Percentiles rank a stretch among this genome's conserved stretches.
These are phyloP conservation scores for Erythrolamprus reginae DNA, from an alignment of 2,113 vertebrate species.

Conservation along the genomic window DNA sequence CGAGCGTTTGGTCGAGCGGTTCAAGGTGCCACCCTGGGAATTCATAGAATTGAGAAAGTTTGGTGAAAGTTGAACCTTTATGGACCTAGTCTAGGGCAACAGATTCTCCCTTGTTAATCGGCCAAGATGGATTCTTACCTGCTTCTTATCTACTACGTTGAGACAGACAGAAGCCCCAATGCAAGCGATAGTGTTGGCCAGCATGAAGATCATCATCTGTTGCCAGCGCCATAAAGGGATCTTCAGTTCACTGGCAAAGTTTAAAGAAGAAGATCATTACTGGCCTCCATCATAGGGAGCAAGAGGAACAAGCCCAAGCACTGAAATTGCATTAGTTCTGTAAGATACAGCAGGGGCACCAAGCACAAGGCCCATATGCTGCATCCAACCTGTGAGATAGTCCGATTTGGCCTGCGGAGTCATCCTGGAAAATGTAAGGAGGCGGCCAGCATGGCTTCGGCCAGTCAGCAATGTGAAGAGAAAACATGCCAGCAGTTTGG, in stretches of 20 bases:
- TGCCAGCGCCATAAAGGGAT: constrained; percentile 79
- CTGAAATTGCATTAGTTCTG: neutral
- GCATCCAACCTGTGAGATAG: too few relatives aligned
- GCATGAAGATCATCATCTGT: constrained; percentile 79
- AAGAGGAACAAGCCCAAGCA: neutral
- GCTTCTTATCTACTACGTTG: constrained; percentile 72
- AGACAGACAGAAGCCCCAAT: constrained; percentile 69
- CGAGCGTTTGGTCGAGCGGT: constrained; percentile 71
- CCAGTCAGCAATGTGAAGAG: too few relatives aligned
- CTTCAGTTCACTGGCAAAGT: constrained; percentile 66
- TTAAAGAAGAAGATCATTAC: neutral
- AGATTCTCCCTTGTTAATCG: neutral
- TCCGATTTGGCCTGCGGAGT: rapidly evolving
- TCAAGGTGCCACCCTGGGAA: constrained; percentile 71
- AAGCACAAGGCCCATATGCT: too few relatives aligned
- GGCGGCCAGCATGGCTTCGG: too few relatives aligned
- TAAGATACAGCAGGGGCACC: neutral
- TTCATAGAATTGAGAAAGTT: neutral
- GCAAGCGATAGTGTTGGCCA: constrained; percentile 74
- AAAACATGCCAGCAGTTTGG: too few relatives aligned
- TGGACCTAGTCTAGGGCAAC: too few relatives aligned
- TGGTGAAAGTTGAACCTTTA: neutral
- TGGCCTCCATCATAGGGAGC: neutral
- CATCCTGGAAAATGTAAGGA: too few relatives aligned
- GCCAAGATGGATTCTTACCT: constrained; percentile 53